Evolutionary conservation across 2,888 invertebrate genomes (phyloP).

Genomic region (Agrilus mali): DNA sequence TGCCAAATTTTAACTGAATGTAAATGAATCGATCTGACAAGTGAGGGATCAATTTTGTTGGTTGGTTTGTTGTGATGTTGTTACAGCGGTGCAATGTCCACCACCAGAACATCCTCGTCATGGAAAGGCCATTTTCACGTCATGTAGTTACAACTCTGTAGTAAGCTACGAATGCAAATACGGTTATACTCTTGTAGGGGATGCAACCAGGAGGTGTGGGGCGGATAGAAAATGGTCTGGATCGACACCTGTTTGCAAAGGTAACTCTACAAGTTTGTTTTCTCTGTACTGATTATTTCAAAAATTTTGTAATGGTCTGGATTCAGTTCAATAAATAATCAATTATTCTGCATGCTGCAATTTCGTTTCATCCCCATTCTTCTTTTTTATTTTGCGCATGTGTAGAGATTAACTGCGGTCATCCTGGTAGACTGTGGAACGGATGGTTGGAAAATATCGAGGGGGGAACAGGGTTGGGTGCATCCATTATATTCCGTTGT

Average conservation of each 20-base stretch:
- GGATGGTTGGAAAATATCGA: conserved; percentile 91
- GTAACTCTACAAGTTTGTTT: too few species aligned
- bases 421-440: conserved; percentile 87
- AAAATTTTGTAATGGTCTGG: too few species aligned
- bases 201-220: conserved; percentile 80
- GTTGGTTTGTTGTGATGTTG: conserved; percentile 39
- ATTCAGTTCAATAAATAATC: too few species aligned
- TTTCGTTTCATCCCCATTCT: too few species aligned
- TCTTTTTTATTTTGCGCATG: conserved; percentile 15
- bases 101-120: conserved; percentile 84
- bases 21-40: neutral
- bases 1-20: too few species aligned
- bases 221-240: conserved; percentile 95
- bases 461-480: conserved; percentile 79
- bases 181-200: conserved; percentile 84
- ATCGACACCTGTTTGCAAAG: conserved; percentile 81
- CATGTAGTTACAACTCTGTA: conserved; percentile 88
- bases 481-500: conserved; percentile 86
- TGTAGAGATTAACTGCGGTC: conserved; percentile 92
- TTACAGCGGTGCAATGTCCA: conserved; percentile 88
- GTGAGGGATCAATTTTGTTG: conserved; percentile 17
- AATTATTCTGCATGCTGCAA: too few species aligned
- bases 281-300: too few species aligned
- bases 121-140: conserved; percentile 86
- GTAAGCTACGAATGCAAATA: conserved; percentile 94